Evolutionary conservation across 2,888 invertebrate species (phyloP).

Genomic region (Galerucella pusilla): DNA sequence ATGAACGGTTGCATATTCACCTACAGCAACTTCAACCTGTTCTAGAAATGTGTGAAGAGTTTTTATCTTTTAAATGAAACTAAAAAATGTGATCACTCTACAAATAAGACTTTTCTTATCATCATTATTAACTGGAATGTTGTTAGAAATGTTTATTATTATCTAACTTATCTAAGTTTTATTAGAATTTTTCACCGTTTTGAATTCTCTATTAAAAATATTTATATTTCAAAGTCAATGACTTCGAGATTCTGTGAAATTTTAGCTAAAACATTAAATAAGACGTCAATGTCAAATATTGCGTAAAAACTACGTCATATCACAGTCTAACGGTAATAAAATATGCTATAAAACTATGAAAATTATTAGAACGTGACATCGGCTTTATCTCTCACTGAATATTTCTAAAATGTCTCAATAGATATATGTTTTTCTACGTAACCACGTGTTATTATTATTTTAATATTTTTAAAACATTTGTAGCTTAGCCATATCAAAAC

Average conservation of each 20-base stretch:
- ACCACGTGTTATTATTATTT: constrained; percentile 27
- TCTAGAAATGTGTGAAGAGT: too few species aligned
- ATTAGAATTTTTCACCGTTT: constrained; percentile 2
- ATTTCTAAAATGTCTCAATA: constrained; percentile 1
- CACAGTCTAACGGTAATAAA: neutral
- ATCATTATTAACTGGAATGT: neutral
- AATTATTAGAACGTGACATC: neutral
- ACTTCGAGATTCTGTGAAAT: constrained; percentile 22
- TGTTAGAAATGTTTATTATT: constrained; percentile 1
- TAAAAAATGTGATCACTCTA: neutral
- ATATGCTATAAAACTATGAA: neutral
- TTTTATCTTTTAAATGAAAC: neutral
- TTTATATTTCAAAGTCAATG: constrained; percentile 28
- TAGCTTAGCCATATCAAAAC: constrained; percentile 15
- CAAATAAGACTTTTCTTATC: neutral
- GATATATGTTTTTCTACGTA: neutral
- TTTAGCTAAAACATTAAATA: constrained; percentile 1
- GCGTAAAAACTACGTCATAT: neutral
- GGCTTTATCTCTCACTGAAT: neutral
- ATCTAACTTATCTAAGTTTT: neutral
- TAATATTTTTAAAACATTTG: constrained; percentile 20
- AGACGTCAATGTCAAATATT: constrained; percentile 10
- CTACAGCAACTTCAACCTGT: too few species aligned
- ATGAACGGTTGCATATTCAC: too few species aligned
- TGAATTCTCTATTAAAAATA: constrained; percentile 14